Evolutionary conservation across 2,797 vertebrate species (phyloP), one percentile per base, ranked within the genome.

Genomic region (Nasua narica): DNA sequence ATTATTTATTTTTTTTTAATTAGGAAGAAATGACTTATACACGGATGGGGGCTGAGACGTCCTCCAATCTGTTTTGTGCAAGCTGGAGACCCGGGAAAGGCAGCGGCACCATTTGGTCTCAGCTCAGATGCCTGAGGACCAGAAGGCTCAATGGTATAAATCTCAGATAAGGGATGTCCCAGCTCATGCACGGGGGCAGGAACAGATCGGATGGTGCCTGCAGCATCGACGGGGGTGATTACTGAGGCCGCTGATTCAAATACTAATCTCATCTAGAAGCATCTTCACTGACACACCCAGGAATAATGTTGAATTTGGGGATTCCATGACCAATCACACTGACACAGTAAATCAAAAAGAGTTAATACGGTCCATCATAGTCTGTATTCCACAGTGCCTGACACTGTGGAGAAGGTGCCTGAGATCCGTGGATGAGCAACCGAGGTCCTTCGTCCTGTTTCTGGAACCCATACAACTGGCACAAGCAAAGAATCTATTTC

Each of bases 361-460:
- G 4, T 43, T 23, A 46, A 62, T 32, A 62, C 12, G 29, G 29
- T 12, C 58, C 14, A 15, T 54, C 65, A 29, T 3, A 21, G 12
- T 78, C 1, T 21, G 10, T 16, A 3, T 29, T 1, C 7, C 8
- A 7, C 5, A 10, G 50, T 0, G 0, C 3, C 18, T 27, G 35
- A 37, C 19, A 27, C 50, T 1, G 29, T 32, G 16, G 25, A 40
- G 9, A 62, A 69, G 19, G 25, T 46, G 2, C 15, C 43, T 40
- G 19, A 65, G 32, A 43, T 6, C 15, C 8, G 16, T 15, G 23
- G 2, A 18, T 60, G 40, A 76, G 12, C 4, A 43, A 32, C 32
- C 3, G 9, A 43, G 32, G 1, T 16, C 9, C 16, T 29, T 21
- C 19, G n/a, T 3, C 1, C 2, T 19, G 0, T 4, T 7, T 19